Evolutionary conservation across 2,888 invertebrate species (phyloP).

Genomic region (Heliconius ethilla): DNA sequence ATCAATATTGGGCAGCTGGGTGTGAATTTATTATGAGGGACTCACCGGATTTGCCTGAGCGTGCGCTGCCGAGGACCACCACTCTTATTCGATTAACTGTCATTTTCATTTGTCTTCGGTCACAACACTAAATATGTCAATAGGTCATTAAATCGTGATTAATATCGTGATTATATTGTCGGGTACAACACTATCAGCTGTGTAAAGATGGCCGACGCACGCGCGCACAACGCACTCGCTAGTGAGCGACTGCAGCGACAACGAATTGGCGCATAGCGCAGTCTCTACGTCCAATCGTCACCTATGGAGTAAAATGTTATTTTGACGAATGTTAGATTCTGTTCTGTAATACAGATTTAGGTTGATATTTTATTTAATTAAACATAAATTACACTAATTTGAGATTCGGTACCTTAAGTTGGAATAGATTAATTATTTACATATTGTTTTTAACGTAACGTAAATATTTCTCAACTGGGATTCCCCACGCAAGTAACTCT

Average conservation of each 20-base stretch:
- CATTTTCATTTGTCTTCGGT: constrained; percentile 83
- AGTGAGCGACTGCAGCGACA: constrained; percentile 72
- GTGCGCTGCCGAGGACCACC: constrained; percentile 88
- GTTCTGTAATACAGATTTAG: neutral
- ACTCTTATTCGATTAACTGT: constrained; percentile 90
- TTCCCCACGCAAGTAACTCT: too few relatives aligned
- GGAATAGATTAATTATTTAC: neutral
- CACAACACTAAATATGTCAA: constrained; percentile 51
- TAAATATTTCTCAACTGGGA: too few relatives aligned
- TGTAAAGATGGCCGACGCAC: constrained; percentile 68
- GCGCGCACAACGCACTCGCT: constrained; percentile 78
- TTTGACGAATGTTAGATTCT: constrained; percentile 5
- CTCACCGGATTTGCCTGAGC: constrained; percentile 90
- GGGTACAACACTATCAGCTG: constrained; percentile 62
- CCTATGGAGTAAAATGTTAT: constrained; percentile 25
- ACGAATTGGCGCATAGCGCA: constrained; percentile 73
- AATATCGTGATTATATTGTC: constrained; percentile 27
- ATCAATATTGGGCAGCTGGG: constrained; percentile 50
- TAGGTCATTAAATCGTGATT: constrained; percentile 50
- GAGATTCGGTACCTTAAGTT: neutral
- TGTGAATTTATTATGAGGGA: constrained; percentile 47
- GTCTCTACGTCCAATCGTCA: constrained; percentile 54
- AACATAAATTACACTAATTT: neutral
- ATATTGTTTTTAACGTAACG: too few relatives aligned
- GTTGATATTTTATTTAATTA: neutral